These are phyloP conservation scores for Papilio polyxenes DNA, from an alignment of 1,140 invertebrate species.

Conservation along the genomic window DNA sequence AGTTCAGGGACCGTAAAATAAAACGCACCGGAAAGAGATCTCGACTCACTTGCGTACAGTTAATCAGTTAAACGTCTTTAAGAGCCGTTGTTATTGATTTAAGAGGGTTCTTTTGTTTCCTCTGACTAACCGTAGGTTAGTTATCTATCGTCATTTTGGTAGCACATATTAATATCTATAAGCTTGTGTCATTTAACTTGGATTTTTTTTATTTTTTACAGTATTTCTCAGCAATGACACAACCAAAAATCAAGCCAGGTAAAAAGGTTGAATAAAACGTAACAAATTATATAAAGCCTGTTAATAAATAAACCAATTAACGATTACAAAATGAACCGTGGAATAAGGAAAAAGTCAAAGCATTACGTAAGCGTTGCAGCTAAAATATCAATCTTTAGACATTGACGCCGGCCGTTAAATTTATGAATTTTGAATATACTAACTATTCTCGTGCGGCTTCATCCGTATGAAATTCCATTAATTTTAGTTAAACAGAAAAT, in stretches of 20 bases:
- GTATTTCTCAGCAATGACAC: too few species aligned
- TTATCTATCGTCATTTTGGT: not conserved
- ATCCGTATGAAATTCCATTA: too few species aligned
- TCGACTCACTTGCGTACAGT: slow-evolving; percentile 10
- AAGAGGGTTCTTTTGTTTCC: slow-evolving; percentile 36
- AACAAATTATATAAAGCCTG: not conserved
- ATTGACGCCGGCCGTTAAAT: too few species aligned
- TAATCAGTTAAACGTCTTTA: slow-evolving; percentile 25
- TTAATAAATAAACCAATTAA: not conserved
- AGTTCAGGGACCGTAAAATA: slow-evolving; percentile 21
- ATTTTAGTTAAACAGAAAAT: too few species aligned
- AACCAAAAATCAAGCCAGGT: too few species aligned
- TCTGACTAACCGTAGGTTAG: not conserved
- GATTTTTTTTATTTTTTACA: too few species aligned
- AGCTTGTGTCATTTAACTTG: too few species aligned
- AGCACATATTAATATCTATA: too few species aligned
- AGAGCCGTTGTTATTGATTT: slow-evolving; percentile 4
- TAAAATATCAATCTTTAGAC: not conserved
- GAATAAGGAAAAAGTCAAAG: slow-evolving; percentile 12
- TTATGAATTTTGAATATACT: too few species aligned
- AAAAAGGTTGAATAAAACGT: not conserved
- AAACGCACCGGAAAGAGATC: slow-evolving; percentile 29
- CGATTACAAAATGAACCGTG: slow-evolving; percentile 8
- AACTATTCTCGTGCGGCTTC: too few species aligned
- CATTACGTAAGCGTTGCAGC: not conserved